Evolutionary conservation across 2,113 vertebrate genomes (phyloP).

Genomic region (Casuarius casuarius): DNA sequence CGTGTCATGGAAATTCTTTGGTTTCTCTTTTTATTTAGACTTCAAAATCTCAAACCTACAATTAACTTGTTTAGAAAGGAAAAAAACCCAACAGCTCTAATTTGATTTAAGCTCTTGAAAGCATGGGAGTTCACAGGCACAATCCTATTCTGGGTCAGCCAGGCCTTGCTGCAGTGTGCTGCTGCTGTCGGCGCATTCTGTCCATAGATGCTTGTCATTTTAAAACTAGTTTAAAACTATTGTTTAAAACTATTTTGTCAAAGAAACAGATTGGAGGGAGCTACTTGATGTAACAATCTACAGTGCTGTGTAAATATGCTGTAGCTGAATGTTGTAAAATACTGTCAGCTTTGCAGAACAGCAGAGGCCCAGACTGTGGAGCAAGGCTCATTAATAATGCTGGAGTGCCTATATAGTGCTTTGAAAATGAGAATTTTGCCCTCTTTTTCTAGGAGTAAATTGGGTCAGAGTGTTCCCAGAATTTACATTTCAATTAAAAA

Average conservation of each 20-base stretch:
- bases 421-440: conserved; percentile 92
- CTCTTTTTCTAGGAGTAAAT: conserved; percentile 84
- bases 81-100: background rate
- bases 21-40: background rate
- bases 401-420: conserved; percentile 78
- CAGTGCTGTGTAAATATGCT: background rate
- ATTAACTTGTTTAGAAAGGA: background rate
- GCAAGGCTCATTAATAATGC: conserved; percentile 75
- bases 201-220: background rate
- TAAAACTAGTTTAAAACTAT: background rate
- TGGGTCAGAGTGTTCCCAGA: conserved; percentile 91
- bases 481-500: conserved; percentile 99
- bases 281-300: background rate
- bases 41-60: background rate
- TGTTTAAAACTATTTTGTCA: background rate
- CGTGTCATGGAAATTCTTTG: background rate
- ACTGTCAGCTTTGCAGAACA: background rate
- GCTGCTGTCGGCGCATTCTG: background rate
- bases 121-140: background rate
- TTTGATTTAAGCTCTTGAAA: background rate
- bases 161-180: background rate
- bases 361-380: background rate
- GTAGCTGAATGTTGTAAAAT: background rate
- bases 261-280: background rate
- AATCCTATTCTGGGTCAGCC: background rate